phyloP scores from a whole-genome alignment of 2,888 invertebrate species.

The Oasisia sp. region DNA sequence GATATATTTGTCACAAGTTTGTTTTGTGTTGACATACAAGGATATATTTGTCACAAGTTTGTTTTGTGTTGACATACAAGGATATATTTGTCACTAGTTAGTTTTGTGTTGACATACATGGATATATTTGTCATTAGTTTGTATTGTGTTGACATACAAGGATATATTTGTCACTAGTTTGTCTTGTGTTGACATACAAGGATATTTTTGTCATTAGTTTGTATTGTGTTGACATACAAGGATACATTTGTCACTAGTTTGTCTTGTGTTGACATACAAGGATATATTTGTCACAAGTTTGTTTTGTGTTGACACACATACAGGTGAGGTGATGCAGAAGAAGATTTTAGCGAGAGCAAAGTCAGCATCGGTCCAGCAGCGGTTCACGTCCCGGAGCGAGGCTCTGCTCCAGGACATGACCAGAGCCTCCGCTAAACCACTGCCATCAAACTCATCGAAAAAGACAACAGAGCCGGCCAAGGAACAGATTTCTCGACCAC shows the following conservation, averaged over 20 bases:
- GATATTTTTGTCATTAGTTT: neutral
- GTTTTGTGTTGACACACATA: neutral
- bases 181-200: neutral
- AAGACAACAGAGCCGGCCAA: neutral
- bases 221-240: neutral
- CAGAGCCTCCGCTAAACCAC: neutral
- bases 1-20: neutral
- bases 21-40: neutral
- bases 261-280: neutral
- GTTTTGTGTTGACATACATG: neutral
- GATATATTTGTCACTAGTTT: neutral
- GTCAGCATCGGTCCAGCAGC: neutral
- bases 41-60: neutral
- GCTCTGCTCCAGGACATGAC: neutral
- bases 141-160: neutral
- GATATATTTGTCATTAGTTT: neutral
- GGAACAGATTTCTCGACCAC: neutral
- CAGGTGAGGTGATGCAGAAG: neutral
- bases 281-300: neutral
- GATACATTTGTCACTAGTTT: neutral
- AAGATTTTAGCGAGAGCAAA: neutral
- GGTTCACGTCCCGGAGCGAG: neutral
- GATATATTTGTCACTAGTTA: neutral
- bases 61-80: neutral
- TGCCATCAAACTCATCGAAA: neutral